These are phyloP conservation scores for Drosophila pegasa DNA, from an alignment of 2,888 invertebrate genomes.

Conservation along the genomic window DNA sequence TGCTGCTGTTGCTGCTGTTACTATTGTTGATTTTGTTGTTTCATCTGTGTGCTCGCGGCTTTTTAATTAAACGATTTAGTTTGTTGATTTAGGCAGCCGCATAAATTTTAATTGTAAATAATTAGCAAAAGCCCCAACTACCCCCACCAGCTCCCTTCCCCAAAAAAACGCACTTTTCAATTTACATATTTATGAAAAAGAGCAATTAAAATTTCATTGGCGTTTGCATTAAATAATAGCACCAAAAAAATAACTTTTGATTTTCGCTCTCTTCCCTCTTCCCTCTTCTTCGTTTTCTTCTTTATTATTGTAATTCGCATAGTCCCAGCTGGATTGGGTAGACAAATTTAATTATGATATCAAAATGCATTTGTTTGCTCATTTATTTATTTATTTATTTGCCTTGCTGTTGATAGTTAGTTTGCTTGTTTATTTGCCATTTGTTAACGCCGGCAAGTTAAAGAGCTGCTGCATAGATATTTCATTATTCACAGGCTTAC, in stretches of 20 bases:
- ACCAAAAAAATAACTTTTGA: constrained; percentile 22
- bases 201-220: constrained; percentile 71
- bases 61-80: constrained; percentile 77
- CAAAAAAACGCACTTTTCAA: constrained; percentile 41
- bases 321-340: constrained; percentile 36
- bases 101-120: constrained; percentile 76
- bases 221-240: constrained; percentile 73
- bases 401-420: constrained; percentile 27
- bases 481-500: neutral
- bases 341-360: constrained; percentile 55
- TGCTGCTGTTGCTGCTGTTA: constrained; percentile 11
- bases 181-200: constrained; percentile 62
- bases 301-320: constrained; percentile 25
- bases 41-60: constrained; percentile 50
- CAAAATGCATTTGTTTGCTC: constrained; percentile 42
- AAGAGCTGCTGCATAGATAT: constrained; percentile 14
- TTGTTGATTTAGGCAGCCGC: constrained; percentile 75
- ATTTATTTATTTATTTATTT: constrained; percentile 47
- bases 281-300: neutral
- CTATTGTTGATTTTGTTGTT: constrained; percentile 33
- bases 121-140: constrained; percentile 38
- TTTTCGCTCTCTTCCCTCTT: constrained; percentile 29
- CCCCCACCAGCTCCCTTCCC: neutral
- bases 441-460: constrained; percentile 21
- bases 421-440: constrained; percentile 26